Percentiles rank a stretch among this genome's conserved stretches.
Conservation (phyloP, 2,113 vertebrate genomes). For the Telmatochromis bifrenatus region DNA sequence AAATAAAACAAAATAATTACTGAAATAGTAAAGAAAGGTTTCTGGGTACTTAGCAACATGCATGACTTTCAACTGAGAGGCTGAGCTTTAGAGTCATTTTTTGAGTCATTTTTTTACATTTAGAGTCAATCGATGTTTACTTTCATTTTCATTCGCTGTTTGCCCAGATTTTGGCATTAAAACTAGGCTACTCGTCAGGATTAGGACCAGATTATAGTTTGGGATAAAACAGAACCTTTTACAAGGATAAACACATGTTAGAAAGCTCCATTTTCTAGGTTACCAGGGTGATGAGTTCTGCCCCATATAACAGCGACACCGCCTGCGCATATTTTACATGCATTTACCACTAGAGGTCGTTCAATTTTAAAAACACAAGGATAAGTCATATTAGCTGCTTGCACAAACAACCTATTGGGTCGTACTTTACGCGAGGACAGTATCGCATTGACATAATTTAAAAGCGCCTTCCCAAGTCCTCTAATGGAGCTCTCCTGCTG, state of each 20-base stretch:
- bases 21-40: background rate
- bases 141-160: background rate
- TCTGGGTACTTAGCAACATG: background rate
- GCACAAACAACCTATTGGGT: background rate
- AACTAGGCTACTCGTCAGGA: background rate
- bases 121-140: background rate
- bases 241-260: background rate
- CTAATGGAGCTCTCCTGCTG: conserved; percentile 8
- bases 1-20: background rate
- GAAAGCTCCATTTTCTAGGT: background rate
- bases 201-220: background rate
- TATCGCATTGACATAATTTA: background rate
- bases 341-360: background rate
- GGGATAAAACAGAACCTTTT: background rate
- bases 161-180: background rate
- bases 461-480: background rate
- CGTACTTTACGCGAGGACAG: background rate
- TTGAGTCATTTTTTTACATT: background rate
- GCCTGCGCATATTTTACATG: background rate
- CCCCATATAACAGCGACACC: background rate
- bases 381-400: background rate
- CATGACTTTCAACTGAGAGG: background rate
- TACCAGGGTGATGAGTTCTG: background rate
- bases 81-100: background rate
- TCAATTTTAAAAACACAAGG: background rate